Evolutionary conservation across 1,140 invertebrate species (phyloP), one percentile per base, ranked within the genome.

Genomic region (Bombyx mori): DNA sequence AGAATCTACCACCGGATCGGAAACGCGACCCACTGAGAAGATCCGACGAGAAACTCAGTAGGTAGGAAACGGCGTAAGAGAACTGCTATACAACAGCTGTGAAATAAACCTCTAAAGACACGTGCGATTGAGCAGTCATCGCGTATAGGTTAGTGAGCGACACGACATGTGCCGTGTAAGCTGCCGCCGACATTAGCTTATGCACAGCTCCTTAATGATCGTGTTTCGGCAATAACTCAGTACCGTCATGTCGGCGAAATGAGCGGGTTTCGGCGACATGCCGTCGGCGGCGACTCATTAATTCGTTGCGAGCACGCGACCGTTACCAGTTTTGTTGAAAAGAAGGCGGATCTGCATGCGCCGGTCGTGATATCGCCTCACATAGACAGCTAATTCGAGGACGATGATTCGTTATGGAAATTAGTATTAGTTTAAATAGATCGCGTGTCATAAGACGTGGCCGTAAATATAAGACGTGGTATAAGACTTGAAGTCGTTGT

Each of bases 341-440:
- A 83, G 74, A 71, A 79, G 67, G 69, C 76, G 76, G 69, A 74
- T 73, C 69, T 80, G 70, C 75, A 81, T 82, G 71, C 62, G 66
- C 69, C 73, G 52, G 42, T 22, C 12, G 44, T 18, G 43, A n/a
- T 22, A 22, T 45, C 53, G 77, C 73, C 73, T 75, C 70, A 76
- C 78, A 74, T 73, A 70, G 70, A 64, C 73, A 75, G 74, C 26
- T 35, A 35, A 73, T 73, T 18, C 12, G 12, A 64, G 70, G 75
- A 78, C 76, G 75, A 79, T 82, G 75, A 79, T 80, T 83, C 73
- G 78, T 79, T 82, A 82, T 82, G 75, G 75, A 82, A 84, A 84
- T 86, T 81, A 80, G 75, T 77, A 81, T 79, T 85, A 78, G 72
- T 80, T 85, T 80, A 84, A 84, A 85, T 79, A 79, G 75, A 62